phyloP scores from a whole-genome alignment of 2,113 vertebrate species.

The Acrocephalus arundinaceus region DNA sequence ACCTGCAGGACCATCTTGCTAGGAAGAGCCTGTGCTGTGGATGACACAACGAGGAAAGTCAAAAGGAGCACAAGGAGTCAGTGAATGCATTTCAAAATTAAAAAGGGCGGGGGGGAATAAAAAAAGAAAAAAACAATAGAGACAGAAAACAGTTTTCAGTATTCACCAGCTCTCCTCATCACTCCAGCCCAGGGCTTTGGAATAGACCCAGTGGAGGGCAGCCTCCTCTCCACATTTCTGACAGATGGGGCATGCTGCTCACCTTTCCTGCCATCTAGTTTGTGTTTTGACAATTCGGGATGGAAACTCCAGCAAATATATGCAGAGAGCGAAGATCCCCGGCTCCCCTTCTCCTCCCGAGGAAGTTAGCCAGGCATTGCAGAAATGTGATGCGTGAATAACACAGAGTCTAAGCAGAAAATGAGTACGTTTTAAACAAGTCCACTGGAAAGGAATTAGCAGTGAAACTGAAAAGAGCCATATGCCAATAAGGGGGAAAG shows the following conservation, averaged over 20 bases:
- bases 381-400: conserved; percentile 65
- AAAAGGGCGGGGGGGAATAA: rapidly evolving
- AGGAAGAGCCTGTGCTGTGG: not conserved
- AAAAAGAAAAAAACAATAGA: not conserved
- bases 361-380: conserved; percentile 66
- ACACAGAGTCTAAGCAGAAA: conserved; percentile 67
- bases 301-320: conserved; percentile 61
- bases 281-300: conserved; percentile 58
- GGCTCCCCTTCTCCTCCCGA: conserved; percentile 39
- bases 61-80: not conserved
- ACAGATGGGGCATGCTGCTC: conserved; percentile 18
- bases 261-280: conserved; percentile 62
- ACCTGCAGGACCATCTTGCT: not conserved
- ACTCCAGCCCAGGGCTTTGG: conserved; percentile 47
- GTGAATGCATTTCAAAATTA: not conserved
- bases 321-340: conserved; percentile 24
- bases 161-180: conserved; percentile 51
- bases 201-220: conserved; percentile 52
- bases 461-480: conserved; percentile 72
- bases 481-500: conserved; percentile 72
- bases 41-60: not conserved
- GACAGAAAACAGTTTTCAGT: conserved; percentile 50
- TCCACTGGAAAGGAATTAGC: conserved; percentile 78
- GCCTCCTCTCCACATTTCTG: conserved; percentile 43
- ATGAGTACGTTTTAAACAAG: conserved; percentile 74